Base-by-base conservation (phyloP, 1,140 invertebrate genomes). In the Drosophila sturtevanti region DNA sequence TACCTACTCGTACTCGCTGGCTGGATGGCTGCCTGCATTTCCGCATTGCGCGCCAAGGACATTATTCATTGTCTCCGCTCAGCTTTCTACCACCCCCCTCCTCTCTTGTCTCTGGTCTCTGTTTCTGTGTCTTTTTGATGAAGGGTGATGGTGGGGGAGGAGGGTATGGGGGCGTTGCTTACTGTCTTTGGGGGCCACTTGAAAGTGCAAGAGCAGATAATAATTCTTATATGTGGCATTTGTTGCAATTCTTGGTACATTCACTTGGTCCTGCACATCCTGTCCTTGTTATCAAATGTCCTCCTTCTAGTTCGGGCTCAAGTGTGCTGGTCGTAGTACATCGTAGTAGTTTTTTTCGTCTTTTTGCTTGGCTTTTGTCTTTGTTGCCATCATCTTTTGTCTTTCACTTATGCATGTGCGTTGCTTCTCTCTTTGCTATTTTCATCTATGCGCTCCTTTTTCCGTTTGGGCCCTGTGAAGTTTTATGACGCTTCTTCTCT, bases 31-130 rank as follows among this genome's bases (percentile, higher is more conserved):
- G 59, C 59, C 70, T 86, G 82, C 82, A 86, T 68, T 86, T 86
- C 82, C 82, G 82, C 82, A 87, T 87, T 79, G 82, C 72, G 79
- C 82, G 61, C 79, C 82, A 86, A 86, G 79, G 79, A 87, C 84
- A 86, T 86, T 82, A 86, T 82, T 86, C 81, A 86, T 84, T 81
- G 79, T 81, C 69, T 52, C 37, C 41, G 52, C 64, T 11, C 37
- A 9, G 14, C 16, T 11, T 24, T 31, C 34, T 34, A 2, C 10
- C 14, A 9, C 1, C 16, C 14, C 27, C 6, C 27, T 31, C 27
- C 27, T 31, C 1, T 31, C 4, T 4, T 4, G 24, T 24, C 2
- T 31, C 27, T 31, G 27, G 27, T 31, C 4, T 31, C 27, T 24
- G 38, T 16, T 3, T 6, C 31, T 34, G 7, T 18, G 16, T 44